A percentile compares a stretch with the other conserved stretches of the same genome.
phyloP scores from a whole-genome alignment of 2,888 invertebrate genomes.

The Luperina testacea region DNA sequence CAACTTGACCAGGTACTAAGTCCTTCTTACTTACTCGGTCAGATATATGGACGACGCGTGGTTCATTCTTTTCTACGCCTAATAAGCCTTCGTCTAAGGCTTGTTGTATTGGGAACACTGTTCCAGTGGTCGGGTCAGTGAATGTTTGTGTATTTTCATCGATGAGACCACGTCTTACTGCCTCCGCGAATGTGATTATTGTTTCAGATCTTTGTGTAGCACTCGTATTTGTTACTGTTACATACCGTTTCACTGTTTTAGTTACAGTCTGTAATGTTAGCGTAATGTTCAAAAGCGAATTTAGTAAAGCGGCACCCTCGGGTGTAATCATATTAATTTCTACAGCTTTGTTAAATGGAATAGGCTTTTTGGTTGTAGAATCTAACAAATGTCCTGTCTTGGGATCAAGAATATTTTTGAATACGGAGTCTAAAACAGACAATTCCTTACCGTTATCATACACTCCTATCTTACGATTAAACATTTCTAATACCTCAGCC shows the following conservation, averaged over 20 bases:
- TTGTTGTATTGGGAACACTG: conserved; percentile 93
- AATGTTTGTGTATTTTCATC: conserved; percentile 94
- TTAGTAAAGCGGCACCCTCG: conserved; percentile 96
- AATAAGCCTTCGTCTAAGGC: conserved; percentile 94
- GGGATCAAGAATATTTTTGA: conserved; percentile 96
- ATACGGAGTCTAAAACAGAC: conserved; percentile 96
- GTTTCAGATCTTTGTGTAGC: conserved; percentile 89
- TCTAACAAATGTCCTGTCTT: conserved; percentile 96
- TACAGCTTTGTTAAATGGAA: conserved; percentile 96
- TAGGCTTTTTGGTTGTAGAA: conserved; percentile 92
- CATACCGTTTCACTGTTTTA: conserved; percentile 95
- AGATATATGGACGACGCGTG: conserved; percentile 83
- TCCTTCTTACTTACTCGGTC: conserved; percentile 83
- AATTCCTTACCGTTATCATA: conserved; percentile 94
- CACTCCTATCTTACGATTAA: conserved; percentile 95
- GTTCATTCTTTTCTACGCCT: conserved; percentile 90
- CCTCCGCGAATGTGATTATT: conserved; percentile 94
- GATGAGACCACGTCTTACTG: conserved; percentile 94
- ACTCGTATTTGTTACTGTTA: conserved; percentile 93
- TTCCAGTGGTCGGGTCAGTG: conserved; percentile 93
- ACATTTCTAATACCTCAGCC: conserved; percentile 96
- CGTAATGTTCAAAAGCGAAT: conserved; percentile 96
- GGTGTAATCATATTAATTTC: conserved; percentile 95
- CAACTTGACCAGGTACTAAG: conserved; percentile 85
- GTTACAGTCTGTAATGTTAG: conserved; percentile 96